Conservation (phyloP, 2,113 vertebrate species). For the Coptodon bakossiorum region DNA sequence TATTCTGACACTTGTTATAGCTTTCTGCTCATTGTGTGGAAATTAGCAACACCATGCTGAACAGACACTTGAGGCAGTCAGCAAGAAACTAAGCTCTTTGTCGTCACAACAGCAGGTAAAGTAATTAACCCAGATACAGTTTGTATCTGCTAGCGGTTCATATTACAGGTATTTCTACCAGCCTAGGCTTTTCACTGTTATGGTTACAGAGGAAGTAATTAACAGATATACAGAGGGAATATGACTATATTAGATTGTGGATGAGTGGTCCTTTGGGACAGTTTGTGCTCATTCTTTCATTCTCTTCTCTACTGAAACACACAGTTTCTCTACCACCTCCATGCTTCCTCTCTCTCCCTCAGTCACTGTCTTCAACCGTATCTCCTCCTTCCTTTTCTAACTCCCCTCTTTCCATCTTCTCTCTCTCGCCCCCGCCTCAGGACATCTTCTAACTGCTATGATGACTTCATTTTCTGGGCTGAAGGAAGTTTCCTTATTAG, state of each 20-base stretch:
- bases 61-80: not conserved
- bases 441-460: constrained; percentile 36
- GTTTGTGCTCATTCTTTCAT: constrained; percentile 58
- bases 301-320: not conserved
- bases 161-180: constrained; percentile 39
- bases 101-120: constrained; percentile 4
- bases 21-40: not conserved
- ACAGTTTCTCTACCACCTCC: not conserved
- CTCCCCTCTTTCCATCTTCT: not conserved
- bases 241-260: constrained; percentile 62
- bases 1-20: fast-evolving
- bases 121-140: constrained; percentile 60
- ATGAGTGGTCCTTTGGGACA: constrained; percentile 52
- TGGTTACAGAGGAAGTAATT: constrained; percentile 60
- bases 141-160: constrained; percentile 24
- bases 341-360: not conserved
- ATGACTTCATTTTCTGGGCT: constrained; percentile 59
- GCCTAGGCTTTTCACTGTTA: not conserved
- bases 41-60: not conserved
- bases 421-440: constrained; percentile 10
- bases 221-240: constrained; percentile 62
- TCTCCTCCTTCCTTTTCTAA: not conserved
- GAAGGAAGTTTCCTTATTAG: constrained; percentile 50
- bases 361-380: not conserved
- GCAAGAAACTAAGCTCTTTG: not conserved